Base-by-base conservation (phyloP, 2,113 vertebrate species). In the Cephalopholis sonnerati region DNA sequence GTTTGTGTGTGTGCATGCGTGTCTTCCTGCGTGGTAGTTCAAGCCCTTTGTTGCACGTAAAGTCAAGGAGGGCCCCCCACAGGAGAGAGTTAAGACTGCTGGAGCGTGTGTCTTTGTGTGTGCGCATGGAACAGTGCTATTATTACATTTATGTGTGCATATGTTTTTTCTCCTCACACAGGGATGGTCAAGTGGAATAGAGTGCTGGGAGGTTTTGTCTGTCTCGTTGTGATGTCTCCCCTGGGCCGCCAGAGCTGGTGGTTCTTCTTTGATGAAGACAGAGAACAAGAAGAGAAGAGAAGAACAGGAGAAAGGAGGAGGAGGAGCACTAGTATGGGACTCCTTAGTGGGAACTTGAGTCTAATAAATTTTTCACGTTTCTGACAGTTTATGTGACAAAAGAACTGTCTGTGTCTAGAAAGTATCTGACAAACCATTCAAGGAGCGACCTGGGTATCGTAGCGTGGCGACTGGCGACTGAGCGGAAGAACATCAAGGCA, bases 341-440 rank as follows among this genome's bases (percentile, higher is more conserved):
- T 90, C 91, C 91, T 91, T 82, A 29, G 87, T 81, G 86, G 83
- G 66, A 81, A 83, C 81, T 89, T 74, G 86, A 90, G 78, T 83
- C 82, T 74, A 80, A 92, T 90, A 87, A 87, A 91, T 90, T 89
- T 89, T 92, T 89, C 85, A 91, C 71, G 48, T 75, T 77, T 74
- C 67, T 90, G 89, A 88, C 87, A 91, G 84, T 88, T 87, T 86
- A 83, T 71, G 77, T 88, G 87, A 93, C 91, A 93, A 90, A 91
- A 89, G 84, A 81, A 71, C 27, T 57, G 73, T 32, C 83, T 85
- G 84, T 80, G 77, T 90, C 78, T 88, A 24, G 73, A 89, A 92
- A 92, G 76, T 74, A 73, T 73, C 74, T 87, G 81, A 87, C 84
- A 89, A 86, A 84, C 53, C 69, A 29, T 74, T 85, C 55, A 81